Percentiles rank a stretch among this genome's conserved stretches.
Conservation (phyloP, 2,888 invertebrate genomes). For the Ischnura elegans region DNA sequence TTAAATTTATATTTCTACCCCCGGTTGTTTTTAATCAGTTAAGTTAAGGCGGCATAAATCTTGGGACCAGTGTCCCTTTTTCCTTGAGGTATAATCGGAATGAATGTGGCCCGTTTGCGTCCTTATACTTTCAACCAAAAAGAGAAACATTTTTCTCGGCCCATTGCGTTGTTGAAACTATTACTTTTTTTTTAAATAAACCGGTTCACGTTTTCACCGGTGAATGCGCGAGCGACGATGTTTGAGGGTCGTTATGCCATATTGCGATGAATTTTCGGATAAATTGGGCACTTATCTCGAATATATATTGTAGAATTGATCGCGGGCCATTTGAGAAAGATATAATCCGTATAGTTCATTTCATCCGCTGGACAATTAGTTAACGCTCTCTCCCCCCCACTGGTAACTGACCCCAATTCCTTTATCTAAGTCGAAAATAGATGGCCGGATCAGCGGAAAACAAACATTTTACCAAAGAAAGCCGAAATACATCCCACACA, state of each 20-base stretch:
- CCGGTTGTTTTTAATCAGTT: conserved; percentile 20
- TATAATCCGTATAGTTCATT: conserved; percentile 2
- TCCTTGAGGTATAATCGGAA: not conserved
- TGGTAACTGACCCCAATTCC: conserved; percentile 3
- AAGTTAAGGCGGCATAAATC: conserved; percentile 1
- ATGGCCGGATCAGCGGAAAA: not conserved
- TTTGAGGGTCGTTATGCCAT: not conserved
- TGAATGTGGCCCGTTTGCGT: not conserved
- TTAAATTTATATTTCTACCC: conserved; percentile 4
- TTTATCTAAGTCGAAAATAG: conserved; percentile 14
- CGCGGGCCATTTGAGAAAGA: not conserved
- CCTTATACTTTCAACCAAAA: not conserved
- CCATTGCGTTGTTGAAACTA: not conserved
- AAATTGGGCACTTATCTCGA: not conserved
- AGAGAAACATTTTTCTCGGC: not conserved
- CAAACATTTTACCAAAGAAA: conserved; percentile 52
- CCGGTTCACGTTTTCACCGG: too few relatives aligned
- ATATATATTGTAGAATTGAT: conserved; percentile 18
- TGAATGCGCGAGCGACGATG: not conserved
- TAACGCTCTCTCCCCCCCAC: not conserved
- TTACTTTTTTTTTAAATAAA: not conserved
- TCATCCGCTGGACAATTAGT: not conserved
- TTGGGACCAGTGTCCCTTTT: not conserved
- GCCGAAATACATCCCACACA: not conserved
- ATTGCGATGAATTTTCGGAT: not conserved